phyloP scores from a whole-genome alignment of 2,888 invertebrate species.

The Drosophila conformis region DNA sequence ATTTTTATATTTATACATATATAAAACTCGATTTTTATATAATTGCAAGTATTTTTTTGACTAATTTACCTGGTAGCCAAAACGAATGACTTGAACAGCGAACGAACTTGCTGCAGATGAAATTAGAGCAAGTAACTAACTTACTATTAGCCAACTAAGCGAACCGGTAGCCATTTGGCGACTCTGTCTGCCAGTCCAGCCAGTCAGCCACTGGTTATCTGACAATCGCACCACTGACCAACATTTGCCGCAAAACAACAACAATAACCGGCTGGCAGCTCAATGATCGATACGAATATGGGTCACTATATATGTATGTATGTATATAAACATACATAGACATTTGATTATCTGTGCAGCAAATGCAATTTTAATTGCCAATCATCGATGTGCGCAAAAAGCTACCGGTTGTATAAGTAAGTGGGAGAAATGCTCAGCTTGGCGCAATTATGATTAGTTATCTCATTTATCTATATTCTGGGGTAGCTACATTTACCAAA shows the following conservation, averaged over 20 bases:
- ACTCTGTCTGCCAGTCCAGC: constrained; percentile 5
- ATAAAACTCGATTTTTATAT: constrained; percentile 66
- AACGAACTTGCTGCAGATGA: constrained; percentile 39
- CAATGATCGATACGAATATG: constrained; percentile 55
- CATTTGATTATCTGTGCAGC: constrained; percentile 64
- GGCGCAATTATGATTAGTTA: background rate
- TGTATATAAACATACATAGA: constrained; percentile 12
- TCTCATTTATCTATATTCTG: background rate
- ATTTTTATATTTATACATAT: constrained; percentile 15
- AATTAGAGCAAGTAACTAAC: constrained; percentile 38
- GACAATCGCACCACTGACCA: constrained; percentile 72
- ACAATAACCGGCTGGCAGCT: constrained; percentile 37
- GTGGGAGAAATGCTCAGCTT: constrained; percentile 15
- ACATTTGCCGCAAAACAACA: constrained; percentile 45
- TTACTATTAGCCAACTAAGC: constrained; percentile 7
- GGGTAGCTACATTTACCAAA: background rate
- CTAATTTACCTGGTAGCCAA: constrained; percentile 58
- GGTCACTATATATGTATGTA: constrained; percentile 41
- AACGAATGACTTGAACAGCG: constrained; percentile 44
- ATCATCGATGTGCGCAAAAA: constrained; percentile 40
- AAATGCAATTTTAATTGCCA: constrained; percentile 76
- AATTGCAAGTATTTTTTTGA: constrained; percentile 60
- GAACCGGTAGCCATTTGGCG: constrained; percentile 58
- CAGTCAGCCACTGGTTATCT: constrained; percentile 41
- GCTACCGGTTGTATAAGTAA: constrained; percentile 47